Base-by-base conservation (phyloP, 2,797 vertebrate genomes). In the Karalla daura region DNA sequence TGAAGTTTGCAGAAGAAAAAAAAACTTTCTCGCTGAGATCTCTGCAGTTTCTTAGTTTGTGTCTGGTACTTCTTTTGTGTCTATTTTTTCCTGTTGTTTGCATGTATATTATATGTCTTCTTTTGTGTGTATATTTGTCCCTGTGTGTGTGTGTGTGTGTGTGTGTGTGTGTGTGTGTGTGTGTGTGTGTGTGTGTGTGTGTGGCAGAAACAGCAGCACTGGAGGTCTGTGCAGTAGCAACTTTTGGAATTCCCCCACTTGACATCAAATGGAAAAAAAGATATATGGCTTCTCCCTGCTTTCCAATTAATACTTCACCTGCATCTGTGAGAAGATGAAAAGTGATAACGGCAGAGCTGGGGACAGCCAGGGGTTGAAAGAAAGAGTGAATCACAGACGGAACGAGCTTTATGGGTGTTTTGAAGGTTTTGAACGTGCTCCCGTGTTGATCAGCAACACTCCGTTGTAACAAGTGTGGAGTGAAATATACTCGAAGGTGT, bases 221-320 rank as follows among this genome's bases (percentile, higher is more conserved):
- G 91, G 92, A 93, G 89, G 86, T 85, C 88, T 59, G 63, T 44
- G 82, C 93, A 93, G 93, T 90, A 94, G 93, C 78, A 88, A 90
- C 90, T 67, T 78, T 87, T 52, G 95, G 96, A 96, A 96, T 95
- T 96, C 93, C 95, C 95, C 94, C 90, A 70, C 32, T 70, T 89
- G 90, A 90, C 85, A 88, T 91, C 86, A 87, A 94, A 92, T 46
- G 84, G 72, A 51, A 86, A 65, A 60, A 77, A 86, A 90, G 93
- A 90, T 73, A 35, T 86, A 88, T 30, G 79, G 65, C 20, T 15
- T 78, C 90, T 89, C 77, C 80, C 75, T 88, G 75, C 70, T 91
- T 89, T 91, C 80, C 86, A 87, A 92, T 95, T 93, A 95, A 95
- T 91, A 74, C 66, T 78, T 90, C 85, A 90, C 86, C 87, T 90